These are phyloP conservation scores for Nasonovia ribisnigri DNA, from an alignment of 2,888 invertebrate genomes.

Conservation along the genomic window DNA sequence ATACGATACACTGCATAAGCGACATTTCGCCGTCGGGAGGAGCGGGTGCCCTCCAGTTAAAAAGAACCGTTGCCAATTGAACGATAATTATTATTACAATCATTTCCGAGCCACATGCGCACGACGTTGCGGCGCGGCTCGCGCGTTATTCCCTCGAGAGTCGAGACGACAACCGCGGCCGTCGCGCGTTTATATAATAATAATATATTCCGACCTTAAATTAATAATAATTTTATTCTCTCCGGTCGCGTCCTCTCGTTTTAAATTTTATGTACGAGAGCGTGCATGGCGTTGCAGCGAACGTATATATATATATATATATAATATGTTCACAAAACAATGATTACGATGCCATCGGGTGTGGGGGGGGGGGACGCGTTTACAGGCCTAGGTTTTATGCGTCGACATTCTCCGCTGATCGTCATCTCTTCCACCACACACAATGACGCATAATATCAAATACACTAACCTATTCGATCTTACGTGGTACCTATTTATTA, in stretches of 20 bases:
- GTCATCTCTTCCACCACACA: background rate
- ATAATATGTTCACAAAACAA: background rate
- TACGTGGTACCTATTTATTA: background rate
- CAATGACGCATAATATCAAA: background rate
- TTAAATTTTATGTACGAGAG: background rate
- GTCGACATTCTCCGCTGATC: background rate
- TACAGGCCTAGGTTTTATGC: background rate
- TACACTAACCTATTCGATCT: background rate
- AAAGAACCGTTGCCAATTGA: constrained; percentile 43
- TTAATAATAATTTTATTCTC: constrained; percentile 24
- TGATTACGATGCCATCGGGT: background rate
- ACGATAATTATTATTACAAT: constrained; percentile 40
- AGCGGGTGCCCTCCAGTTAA: constrained; percentile 5
- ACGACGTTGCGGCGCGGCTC: background rate
- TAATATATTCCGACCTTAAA: background rate
- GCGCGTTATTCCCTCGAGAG: background rate
- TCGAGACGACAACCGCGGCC: constrained; percentile 6
- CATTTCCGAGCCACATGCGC: background rate
- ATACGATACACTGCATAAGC: background rate
- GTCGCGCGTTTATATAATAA: background rate
- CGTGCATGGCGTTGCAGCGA: background rate
- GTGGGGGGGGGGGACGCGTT: background rate
- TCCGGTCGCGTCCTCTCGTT: background rate
- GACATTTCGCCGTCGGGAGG: background rate
- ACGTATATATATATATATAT: too few species aligned